Percentiles rank a stretch among this genome's conserved stretches.
phyloP scores from a whole-genome alignment of 1,140 invertebrate species.

The Cataglyphis hispanica region DNA sequence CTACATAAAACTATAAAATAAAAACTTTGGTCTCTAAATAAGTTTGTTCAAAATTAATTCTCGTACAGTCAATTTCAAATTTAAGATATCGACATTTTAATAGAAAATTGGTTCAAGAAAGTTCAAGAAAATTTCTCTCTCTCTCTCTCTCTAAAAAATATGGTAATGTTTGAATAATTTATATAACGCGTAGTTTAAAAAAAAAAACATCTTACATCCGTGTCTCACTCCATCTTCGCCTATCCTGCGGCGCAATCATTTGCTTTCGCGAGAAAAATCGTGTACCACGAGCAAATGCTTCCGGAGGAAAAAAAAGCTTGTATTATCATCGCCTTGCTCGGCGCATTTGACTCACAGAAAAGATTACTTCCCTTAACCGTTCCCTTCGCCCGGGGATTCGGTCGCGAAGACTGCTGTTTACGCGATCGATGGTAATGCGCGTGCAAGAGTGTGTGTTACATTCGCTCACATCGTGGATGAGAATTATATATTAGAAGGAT shows the following conservation, averaged over 20 bases:
- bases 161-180: constrained; percentile 26
- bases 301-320: background rate
- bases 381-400: constrained; percentile 9
- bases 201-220: constrained; percentile 4
- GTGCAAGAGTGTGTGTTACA: constrained; percentile 19
- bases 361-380: constrained; percentile 44
- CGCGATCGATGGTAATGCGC: constrained; percentile 31
- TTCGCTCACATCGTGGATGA: background rate
- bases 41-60: background rate
- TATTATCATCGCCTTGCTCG: constrained; percentile 46
- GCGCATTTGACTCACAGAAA: constrained; percentile 59
- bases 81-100: background rate
- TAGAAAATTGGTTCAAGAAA: background rate
- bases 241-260: constrained; percentile 24
- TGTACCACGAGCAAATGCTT: constrained; percentile 16
- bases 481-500: constrained; percentile 42
- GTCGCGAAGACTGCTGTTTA: constrained; percentile 51
- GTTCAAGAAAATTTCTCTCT: background rate
- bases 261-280: constrained; percentile 21
- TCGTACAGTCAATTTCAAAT: constrained; percentile 13
- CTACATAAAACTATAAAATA: background rate
- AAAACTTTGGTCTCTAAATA: background rate
- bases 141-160: background rate
- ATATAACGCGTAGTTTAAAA: background rate
- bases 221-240: constrained; percentile 17